A percentile compares a stretch with the other conserved stretches of the same genome.
Conservation (phyloP, 2,797 vertebrate genomes). For the Rhadinocentrus ornatus region DNA sequence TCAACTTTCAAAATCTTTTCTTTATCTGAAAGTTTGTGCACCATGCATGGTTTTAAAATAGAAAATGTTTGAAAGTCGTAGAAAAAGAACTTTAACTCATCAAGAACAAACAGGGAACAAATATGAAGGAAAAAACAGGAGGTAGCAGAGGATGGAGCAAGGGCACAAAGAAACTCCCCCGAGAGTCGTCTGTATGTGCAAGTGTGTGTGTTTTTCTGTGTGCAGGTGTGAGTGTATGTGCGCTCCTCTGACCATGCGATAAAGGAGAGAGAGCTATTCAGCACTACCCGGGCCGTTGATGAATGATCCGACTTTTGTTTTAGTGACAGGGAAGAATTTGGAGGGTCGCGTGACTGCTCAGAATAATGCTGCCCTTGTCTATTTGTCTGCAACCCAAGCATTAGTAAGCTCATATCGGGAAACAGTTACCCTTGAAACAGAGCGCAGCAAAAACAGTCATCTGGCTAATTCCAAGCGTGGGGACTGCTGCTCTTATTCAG, state of each 20-base stretch:
- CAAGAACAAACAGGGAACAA: slow-evolving; percentile 26
- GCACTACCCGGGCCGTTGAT: slow-evolving; percentile 80
- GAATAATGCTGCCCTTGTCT: slow-evolving; percentile 84
- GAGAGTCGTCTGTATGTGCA: slow-evolving; percentile 43
- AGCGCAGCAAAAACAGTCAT: slow-evolving; percentile 72
- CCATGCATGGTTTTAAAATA: background rate
- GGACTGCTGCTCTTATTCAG: slow-evolving; percentile 51
- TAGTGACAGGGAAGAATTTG: slow-evolving; percentile 82
- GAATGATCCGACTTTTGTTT: slow-evolving; percentile 85
- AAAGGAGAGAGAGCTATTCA: slow-evolving; percentile 80
- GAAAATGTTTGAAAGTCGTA: slow-evolving; percentile 38
- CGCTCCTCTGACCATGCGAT: slow-evolving; percentile 68
- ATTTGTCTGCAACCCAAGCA: slow-evolving; percentile 83
- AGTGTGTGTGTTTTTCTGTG: slow-evolving; percentile 24
- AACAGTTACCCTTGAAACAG: slow-evolving; percentile 82
- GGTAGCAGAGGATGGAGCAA: slow-evolving; percentile 47
- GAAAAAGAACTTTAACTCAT: slow-evolving; percentile 34
- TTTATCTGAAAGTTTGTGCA: background rate
- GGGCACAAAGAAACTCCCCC: slow-evolving; percentile 53
- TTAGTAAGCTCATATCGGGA: slow-evolving; percentile 80
- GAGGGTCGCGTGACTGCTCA: slow-evolving; percentile 76
- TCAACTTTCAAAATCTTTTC: too few species aligned
- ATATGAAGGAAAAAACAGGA: slow-evolving; percentile 26
- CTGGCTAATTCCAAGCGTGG: slow-evolving; percentile 57
- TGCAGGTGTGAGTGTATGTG: slow-evolving; percentile 22